Evolutionary conservation across 2,888 invertebrate species (phyloP).

Genomic region (Notodonta ziczac): DNA sequence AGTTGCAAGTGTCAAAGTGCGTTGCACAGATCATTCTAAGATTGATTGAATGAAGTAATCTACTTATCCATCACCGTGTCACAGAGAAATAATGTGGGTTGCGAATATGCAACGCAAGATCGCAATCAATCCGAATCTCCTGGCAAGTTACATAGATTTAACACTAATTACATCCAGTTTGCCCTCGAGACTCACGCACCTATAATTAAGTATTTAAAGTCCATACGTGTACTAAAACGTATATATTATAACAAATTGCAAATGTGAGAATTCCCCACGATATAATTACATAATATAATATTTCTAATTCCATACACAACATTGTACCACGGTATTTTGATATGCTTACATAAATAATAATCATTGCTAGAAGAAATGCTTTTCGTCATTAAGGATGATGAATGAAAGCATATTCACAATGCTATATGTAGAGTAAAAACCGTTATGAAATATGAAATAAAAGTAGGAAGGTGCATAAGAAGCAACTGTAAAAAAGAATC

Average conservation of each 20-base stretch:
- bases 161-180: slow-evolving; percentile 4
- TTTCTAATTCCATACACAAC: too few relatives aligned
- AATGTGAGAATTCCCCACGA: neutral
- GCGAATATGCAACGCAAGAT: neutral
- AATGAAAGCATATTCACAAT: neutral
- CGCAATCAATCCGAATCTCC: slow-evolving; percentile 5
- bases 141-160: neutral
- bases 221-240: neutral
- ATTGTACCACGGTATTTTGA: neutral
- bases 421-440: neutral
- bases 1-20: too few relatives aligned
- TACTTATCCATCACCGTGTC: neutral
- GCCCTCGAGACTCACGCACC: neutral
- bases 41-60: neutral
- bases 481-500: too few relatives aligned
- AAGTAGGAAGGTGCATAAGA: too few relatives aligned
- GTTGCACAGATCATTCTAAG: too few relatives aligned
- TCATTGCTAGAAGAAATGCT: neutral
- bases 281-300: neutral
- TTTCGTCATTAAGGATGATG: neutral
- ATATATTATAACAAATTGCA: neutral
- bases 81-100: neutral
- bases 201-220: slow-evolving; percentile 1
- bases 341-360: neutral
- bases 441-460: neutral